These are phyloP conservation scores for Cydia fagiglandana DNA, from an alignment of 1,140 invertebrate species.

Conservation along the genomic window DNA sequence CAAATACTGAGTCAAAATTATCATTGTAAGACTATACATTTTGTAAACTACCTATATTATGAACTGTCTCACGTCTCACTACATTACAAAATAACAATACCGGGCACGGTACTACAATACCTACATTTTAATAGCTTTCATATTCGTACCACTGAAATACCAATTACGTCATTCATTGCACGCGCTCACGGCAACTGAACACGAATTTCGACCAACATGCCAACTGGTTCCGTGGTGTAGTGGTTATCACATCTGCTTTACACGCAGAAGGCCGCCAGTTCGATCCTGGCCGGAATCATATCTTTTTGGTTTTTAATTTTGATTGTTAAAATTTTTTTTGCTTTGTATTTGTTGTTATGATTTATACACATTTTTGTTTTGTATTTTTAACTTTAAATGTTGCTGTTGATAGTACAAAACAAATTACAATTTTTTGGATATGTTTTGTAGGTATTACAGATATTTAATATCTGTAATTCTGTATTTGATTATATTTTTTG, in stretches of 20 bases:
- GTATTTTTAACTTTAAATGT: background rate
- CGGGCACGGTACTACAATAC: too few species aligned
- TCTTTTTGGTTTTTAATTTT: conserved; percentile 30
- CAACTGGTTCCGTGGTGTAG: conserved; percentile 39
- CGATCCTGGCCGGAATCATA: conserved; percentile 40
- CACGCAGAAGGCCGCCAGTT: conserved; percentile 40
- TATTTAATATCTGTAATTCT: too few species aligned
- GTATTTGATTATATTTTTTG: too few species aligned
- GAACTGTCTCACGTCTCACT: too few species aligned
- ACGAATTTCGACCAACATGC: background rate
- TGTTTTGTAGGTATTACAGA: too few species aligned
- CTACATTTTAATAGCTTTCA: too few species aligned
- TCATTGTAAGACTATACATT: too few species aligned
- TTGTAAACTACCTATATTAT: too few species aligned
- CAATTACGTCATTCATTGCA: background rate
- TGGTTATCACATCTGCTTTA: conserved; percentile 41
- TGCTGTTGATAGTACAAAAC: too few species aligned
- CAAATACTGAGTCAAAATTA: too few species aligned
- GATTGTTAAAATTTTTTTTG: background rate
- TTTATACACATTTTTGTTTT: background rate
- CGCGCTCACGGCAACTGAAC: background rate
- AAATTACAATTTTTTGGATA: too few species aligned
- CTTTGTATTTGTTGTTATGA: background rate
- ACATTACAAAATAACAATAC: too few species aligned
- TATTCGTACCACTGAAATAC: background rate